Evolutionary conservation across 92 coral and sea anemone species (phyloP).

Genomic region (Pocillopora grandis): DNA sequence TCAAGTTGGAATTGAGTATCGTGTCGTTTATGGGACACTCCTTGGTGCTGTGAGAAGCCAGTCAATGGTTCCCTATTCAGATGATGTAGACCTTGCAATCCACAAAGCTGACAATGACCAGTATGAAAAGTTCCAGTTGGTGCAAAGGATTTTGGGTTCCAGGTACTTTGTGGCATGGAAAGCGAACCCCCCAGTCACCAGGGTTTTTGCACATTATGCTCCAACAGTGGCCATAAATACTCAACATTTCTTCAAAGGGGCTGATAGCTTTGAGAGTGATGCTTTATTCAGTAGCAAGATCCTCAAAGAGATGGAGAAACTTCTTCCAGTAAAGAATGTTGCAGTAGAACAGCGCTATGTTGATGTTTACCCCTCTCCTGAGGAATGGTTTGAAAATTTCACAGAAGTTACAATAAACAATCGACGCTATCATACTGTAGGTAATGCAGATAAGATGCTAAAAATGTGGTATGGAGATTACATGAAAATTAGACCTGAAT

Average conservation of each 20-base stretch:
- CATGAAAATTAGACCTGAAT: conserved; percentile 10
- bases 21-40: conserved; percentile 58
- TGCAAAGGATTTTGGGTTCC: conserved; percentile 12
- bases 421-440: not conserved
- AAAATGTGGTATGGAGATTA: conserved; percentile 6
- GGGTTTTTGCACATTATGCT: conserved; percentile 15
- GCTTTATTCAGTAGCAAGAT: not conserved
- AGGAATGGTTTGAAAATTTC: not conserved
- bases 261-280: conserved; percentile 2
- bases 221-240: conserved; percentile 6
- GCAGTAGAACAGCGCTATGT: conserved; percentile 1
- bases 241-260: not conserved
- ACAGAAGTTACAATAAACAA: conserved; percentile 9
- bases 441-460: not conserved
- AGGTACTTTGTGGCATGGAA: conserved; percentile 22
- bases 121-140: not conserved
- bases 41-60: conserved; percentile 64
- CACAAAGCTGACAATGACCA: conserved; percentile 23
- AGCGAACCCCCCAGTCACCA: conserved; percentile 8
- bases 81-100: conserved; percentile 43
- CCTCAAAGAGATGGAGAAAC: conserved; percentile 20
- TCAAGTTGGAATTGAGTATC: conserved; percentile 47
- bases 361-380: conserved; percentile 18
- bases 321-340: conserved; percentile 5
- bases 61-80: conserved; percentile 53